Evolutionary conservation across 1,140 invertebrate species (phyloP), one percentile per base, ranked within the genome.

Genomic region (Laupala kohalensis): DNA sequence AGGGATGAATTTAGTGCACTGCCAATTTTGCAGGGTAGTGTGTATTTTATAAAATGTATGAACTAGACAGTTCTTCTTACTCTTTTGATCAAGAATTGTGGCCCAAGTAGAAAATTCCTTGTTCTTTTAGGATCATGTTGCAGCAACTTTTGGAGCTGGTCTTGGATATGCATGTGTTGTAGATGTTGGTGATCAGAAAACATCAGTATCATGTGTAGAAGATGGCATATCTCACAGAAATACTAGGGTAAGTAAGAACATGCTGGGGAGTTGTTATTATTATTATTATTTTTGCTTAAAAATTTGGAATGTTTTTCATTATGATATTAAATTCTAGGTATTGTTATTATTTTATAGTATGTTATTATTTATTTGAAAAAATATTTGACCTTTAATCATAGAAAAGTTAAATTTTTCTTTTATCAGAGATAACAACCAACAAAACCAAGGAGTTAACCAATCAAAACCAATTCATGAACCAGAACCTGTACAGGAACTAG

Each of bases 131-230:
- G 92, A 95, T 81, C 92, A 93, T 77, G 94, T 97, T 2, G 94
- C 93, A 62, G 93, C 95, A 3, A 95, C 94, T 23, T 97, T 97
- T 84, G 96, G 95, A 23, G 91, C 94, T 63, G 95, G 95, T 24
- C 83, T 97, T 19, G 90, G 92, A 26, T 92, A 89, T 79, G 95
- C 94, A 9, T 97, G 95, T 84, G 94, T 98, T 19, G 91, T 98
- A 6, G 95, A 98, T 80, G 90, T 97, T 66, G 96, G 96, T 0
- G 94, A 96, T 79, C 92, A 96, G 80, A 97, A 98, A 83, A 96
- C 93, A 2, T 93, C 94, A 0, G 90, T 98, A 19, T 96, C 93
- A 13, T 98, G 96, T 83, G 94, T 97, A 4, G 95, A 98, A 83
- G 95, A 98, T 85, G 95, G 94, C 15, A 93, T 97, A 70, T 97